Evolutionary conservation across 2,797 vertebrate genomes (phyloP), one percentile per base, ranked within the genome.

Genomic region (Urophycis tenuis): DNA sequence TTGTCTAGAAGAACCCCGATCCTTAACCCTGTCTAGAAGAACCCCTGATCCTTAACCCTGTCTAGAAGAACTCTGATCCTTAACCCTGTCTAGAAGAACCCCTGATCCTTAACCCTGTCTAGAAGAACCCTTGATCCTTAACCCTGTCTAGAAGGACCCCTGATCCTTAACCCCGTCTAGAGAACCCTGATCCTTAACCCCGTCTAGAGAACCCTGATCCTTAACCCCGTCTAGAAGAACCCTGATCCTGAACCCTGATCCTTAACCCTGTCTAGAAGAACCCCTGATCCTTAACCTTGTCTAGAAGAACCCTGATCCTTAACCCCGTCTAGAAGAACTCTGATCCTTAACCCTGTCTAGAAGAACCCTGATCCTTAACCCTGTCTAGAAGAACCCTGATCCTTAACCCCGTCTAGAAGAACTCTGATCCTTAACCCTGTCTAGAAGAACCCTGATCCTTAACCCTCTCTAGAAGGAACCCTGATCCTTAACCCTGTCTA

Each of bases 221-320:
- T 64, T 8, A 25, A n/a, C 53, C 53, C 53, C 11, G 53, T 64
- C 53, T 64, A 64, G 53, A n/a, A n/a, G n/a, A 64, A 64, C 53
- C 53, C 53, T 64, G 53, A 11, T 64, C n/a, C n/a, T n/a, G n/a
- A n/a, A n/a, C n/a, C n/a, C n/a, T n/a, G n/a, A n/a, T n/a, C n/a
- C n/a, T n/a, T n/a, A n/a, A n/a, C n/a, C 53, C 53, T 25, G 53
- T 64, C 53, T 64, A 64, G 53, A 64, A 64, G n/a, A n/a, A n/a
- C n/a, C 53, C 53, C 53, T 64, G 53, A 11, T 64, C n/a, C 53
- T 64, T 25, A 11, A 64, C 53, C 53, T 9, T 10, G 53, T 64
- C 53, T 64, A 64, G 53, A n/a, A n/a, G n/a, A 64, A 64, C 53
- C 53, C 53, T 29, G n/a, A 64, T 29, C 53, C n/a, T n/a, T n/a